Evolutionary conservation across 2,113 vertebrate species (phyloP).

Genomic region (Charina bottae): DNA sequence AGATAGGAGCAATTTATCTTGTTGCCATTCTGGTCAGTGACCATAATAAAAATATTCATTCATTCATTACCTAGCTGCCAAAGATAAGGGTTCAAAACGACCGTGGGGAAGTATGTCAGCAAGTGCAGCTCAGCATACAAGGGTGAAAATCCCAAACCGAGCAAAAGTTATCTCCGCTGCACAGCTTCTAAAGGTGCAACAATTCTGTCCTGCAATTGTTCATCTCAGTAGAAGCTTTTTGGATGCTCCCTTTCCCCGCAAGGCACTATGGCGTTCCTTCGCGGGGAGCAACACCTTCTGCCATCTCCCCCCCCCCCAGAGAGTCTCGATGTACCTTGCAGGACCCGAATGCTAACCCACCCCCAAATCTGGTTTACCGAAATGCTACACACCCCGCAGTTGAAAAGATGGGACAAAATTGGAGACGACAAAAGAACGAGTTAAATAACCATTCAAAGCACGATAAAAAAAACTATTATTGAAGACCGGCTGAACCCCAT

Average conservation of each 20-base stretch:
- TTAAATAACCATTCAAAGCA: not conserved
- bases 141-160: not conserved
- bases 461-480: not conserved
- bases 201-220: not conserved
- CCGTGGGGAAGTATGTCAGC: not conserved
- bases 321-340: not conserved
- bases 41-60: not conserved
- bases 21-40: not conserved
- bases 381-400: not conserved
- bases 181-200: not conserved
- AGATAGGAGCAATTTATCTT: not conserved
- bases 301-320: not conserved
- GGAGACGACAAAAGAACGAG: not conserved
- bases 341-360: not conserved
- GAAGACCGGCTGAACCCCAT: not conserved
- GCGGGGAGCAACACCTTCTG: not conserved
- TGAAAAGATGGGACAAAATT: not conserved
- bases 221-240: not conserved
- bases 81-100: not conserved
- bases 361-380: not conserved
- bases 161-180: not conserved
- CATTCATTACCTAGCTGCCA: not conserved
- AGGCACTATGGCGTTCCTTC: not conserved
- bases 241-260: not conserved
- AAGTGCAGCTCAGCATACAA: not conserved